Conservation (phyloP, 2,888 invertebrate genomes). For the Protula sp. region DNA sequence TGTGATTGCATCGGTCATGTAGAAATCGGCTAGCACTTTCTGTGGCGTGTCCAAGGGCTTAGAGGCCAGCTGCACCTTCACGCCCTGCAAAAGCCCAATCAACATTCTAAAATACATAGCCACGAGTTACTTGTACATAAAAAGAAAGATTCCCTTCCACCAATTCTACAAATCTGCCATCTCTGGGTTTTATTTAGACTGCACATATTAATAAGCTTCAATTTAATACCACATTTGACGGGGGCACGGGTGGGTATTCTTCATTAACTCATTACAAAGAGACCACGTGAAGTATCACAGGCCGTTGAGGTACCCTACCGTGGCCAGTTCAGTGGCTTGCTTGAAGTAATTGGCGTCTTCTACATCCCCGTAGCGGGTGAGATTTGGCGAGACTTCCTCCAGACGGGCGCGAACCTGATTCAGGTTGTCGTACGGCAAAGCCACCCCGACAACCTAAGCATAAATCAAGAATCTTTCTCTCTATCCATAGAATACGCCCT, state of each 20-base stretch:
- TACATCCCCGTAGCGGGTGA: constrained; percentile 76
- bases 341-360: constrained; percentile 79
- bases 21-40: constrained; percentile 69
- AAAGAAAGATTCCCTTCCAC: too few relatives aligned
- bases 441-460: constrained; percentile 62
- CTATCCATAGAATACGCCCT: too few relatives aligned
- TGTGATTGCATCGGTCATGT: constrained; percentile 93
- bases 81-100: constrained; percentile 55
- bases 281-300: too few relatives aligned
- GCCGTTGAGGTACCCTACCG: too few relatives aligned
- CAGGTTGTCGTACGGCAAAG: constrained; percentile 81
- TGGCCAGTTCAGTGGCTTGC: constrained; percentile 70
- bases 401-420: constrained; percentile 77
- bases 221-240: too few relatives aligned
- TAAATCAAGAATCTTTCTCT: too few relatives aligned
- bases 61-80: constrained; percentile 43
- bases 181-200: too few relatives aligned
- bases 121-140: too few relatives aligned
- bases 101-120: constrained; percentile 15
- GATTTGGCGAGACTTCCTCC: constrained; percentile 80
- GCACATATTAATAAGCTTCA: too few relatives aligned
- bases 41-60: constrained; percentile 56
- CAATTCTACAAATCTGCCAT: too few relatives aligned
- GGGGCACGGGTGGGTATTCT: too few relatives aligned
- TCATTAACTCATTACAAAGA: too few relatives aligned